Percentiles rank a stretch among this genome's conserved stretches.
These are phyloP conservation scores for Unio pictorum DNA, from an alignment of 2,888 invertebrate species.

Conservation along the genomic window DNA sequence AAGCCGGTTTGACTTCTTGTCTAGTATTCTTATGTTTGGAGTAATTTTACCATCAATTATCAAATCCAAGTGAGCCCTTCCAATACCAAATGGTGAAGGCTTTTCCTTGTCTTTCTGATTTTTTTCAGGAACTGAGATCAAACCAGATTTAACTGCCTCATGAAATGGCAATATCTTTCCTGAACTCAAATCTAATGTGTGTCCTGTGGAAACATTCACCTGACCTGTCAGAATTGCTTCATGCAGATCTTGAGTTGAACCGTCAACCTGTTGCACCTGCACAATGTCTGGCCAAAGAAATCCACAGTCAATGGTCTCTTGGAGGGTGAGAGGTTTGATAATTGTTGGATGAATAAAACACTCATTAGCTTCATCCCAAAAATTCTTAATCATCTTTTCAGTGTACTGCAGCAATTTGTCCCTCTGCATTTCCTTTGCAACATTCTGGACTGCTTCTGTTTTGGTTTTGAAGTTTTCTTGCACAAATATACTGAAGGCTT, in stretches of 20 bases:
- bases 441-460: too few species aligned
- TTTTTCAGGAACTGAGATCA: conserved; percentile 41
- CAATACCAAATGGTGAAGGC: conserved; percentile 46
- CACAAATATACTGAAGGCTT: too few species aligned
- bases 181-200: conserved; percentile 67
- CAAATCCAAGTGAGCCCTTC: conserved; percentile 32
- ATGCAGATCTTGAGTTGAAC: conserved; percentile 48
- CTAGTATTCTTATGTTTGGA: conserved; percentile 32
- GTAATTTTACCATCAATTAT: conserved; percentile 38
- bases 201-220: conserved; percentile 82
- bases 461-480: too few species aligned
- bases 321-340: conserved; percentile 49
- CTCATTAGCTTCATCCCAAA: conserved; percentile 47
- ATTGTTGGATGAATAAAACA: conserved; percentile 50
- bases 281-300: conserved; percentile 47
- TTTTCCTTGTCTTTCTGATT: conserved; percentile 35
- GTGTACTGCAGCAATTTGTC: conserved; percentile 23
- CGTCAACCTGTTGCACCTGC: conserved; percentile 36
- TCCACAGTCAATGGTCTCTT: conserved; percentile 56
- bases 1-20: conserved; percentile 41
- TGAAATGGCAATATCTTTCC: conserved; percentile 73
- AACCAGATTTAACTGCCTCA: conserved; percentile 50
- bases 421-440: background rate
- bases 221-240: conserved; percentile 70
- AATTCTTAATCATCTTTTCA: conserved; percentile 42